Conservation (phyloP, 2,888 invertebrate species). For the Leistus spinibarbis region DNA sequence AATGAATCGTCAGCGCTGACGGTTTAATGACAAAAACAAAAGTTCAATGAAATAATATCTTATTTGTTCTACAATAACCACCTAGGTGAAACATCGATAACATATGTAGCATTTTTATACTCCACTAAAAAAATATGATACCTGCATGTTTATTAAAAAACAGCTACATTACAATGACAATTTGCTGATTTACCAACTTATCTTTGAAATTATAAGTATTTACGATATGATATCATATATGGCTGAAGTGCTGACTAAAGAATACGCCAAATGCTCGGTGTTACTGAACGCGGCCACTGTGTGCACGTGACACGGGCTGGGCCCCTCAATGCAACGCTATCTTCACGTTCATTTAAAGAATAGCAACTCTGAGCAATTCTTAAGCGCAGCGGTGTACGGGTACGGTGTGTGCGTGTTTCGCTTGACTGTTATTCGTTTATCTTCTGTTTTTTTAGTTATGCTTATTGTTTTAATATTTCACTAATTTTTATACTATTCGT, state of each 20-base stretch:
- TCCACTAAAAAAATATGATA: no score
- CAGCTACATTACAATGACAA: no score
- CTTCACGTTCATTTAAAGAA: conserved; percentile 11
- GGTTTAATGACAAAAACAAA: no score
- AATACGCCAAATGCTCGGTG: not conserved
- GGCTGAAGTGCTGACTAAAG: not conserved
- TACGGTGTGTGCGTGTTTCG: conserved; percentile 20
- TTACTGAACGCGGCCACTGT: not conserved
- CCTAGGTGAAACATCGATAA: no score
- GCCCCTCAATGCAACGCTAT: conserved; percentile 8
- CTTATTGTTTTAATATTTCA: not conserved
- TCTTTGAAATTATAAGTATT: no score
- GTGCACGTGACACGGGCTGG: conserved; percentile 31
- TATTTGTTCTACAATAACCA: no score
- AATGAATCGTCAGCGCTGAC: no score
- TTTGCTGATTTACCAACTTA: no score
- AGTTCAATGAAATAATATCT: no score
- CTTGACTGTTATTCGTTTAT: conserved; percentile 8
- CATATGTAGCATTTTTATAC: no score
- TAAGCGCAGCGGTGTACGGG: not conserved
- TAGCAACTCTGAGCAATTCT: conserved; percentile 2
- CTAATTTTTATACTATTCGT: conserved; percentile 11
- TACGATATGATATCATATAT: not conserved
- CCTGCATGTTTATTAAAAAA: no score
- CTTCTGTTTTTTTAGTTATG: conserved; percentile 15